Evolutionary conservation across 2,888 invertebrate genomes (phyloP), one percentile per base, ranked within the genome.

Genomic region (Torymus tubicola): DNA sequence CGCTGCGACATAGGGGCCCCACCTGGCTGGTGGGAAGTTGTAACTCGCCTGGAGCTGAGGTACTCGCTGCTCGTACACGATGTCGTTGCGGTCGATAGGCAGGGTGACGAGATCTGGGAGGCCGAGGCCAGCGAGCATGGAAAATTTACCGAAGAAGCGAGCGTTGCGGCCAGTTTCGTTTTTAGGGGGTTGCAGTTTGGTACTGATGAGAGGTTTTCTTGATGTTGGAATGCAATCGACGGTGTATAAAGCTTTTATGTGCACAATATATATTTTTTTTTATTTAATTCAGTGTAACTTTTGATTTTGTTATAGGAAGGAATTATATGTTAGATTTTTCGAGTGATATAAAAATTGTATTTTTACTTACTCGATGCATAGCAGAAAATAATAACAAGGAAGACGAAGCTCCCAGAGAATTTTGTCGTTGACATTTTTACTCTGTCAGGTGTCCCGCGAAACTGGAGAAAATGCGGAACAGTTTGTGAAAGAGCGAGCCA

Each of bases 111-210:
- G n/a, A 58, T 84, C 83, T 11, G 84, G 86, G 18, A 87, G 82
- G 42, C 87, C 85, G 4, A 89, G 71, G 52, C 89, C 89, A 57
- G 89, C 85, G 4, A 89, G 60, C 14, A 90, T 83, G 2, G 89
- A 87, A 16, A 90, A 79, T 69, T 86, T 85, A 2, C 87, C 86
- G 1, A 89, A 84, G 63, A 89, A 85, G 83, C 87, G 86, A 0
- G 86, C 84, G 4, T 81, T 85, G 24, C 75, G 60, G 0, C 10
- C 21, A 8, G 50, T 55, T 55, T 63, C 14, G 13, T 57, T 65
- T 13, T 52, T 67, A 0, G 21, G 18, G 58, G 58, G 58, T 8
- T 42, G 42, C 8, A 42, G 42, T 42, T 42, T 42, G 8, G 42
- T 42, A 8, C 42, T 42, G 42, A 42, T 42, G 42, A 42, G 42